Base-by-base conservation (phyloP, 2,113 vertebrate genomes). In the Chaetodon trifascialis region DNA sequence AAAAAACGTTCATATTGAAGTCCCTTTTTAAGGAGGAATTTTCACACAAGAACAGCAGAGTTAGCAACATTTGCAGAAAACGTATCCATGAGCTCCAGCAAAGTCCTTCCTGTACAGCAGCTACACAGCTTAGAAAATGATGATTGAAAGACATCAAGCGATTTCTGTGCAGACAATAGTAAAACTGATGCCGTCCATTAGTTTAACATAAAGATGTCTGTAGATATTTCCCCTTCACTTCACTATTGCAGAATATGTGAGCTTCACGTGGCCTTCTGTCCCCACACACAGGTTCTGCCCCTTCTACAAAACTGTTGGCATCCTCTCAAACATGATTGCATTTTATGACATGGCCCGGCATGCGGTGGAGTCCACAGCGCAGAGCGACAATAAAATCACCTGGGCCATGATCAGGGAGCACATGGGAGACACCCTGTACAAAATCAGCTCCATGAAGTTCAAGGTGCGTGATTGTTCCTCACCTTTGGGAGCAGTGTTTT, bases 261-360 rank as follows among this genome's bases (percentile, higher is more conserved):
- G 25, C 14, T 36, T 66, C 10, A 54, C 15, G 25, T 19, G 2
- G 40, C 36, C 7, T 49, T 34, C 40, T 65, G 9, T 36, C 80
- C 11, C 11, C 3, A 1, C 47, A 16, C 49, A n/a, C 91, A 99
- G 98, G 93, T 99, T 99, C 93, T 99, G 98, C 86, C 98, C 98
- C 1, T 99, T 99, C 93, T 99, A 99, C 88, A 99, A 99, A 93
- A 99, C 98, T 0, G 98, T 99, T 16, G 98, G 98, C 47, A 97
- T 99, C 95, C 96, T 99, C 84, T 97, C 97, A 66, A 99, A 99
- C 91, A 99, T 96, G 97, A 99, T 99, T 12, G 94, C 97, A 0
- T 99, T 99, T 89, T 99, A 99, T 47, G 98, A 99, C 82, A 95
- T 99, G 98, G 97, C 98, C 11, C 97, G 98, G 6, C 97, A 98